Conservation (phyloP, 2,113 vertebrate species). For the Dipodomys spectabilis region DNA sequence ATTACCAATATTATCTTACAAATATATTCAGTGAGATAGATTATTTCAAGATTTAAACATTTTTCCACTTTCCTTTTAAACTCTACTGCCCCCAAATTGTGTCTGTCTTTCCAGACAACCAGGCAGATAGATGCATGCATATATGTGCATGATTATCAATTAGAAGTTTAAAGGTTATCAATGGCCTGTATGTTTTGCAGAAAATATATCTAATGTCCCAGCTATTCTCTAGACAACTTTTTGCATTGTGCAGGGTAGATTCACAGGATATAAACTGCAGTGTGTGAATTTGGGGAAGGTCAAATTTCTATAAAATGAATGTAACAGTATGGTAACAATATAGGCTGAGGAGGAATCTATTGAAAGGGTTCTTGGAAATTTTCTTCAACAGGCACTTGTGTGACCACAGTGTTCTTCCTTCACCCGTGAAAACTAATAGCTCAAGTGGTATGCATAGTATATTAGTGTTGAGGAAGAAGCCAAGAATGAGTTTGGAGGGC, state of each 20-base stretch:
- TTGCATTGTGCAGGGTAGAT: not conserved
- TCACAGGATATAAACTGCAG: not conserved
- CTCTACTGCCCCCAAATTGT: not conserved
- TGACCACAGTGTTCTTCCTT: no score
- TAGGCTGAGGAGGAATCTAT: rapidly evolving
- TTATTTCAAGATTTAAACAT: not conserved
- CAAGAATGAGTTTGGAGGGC: not conserved
- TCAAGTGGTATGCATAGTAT: no score
- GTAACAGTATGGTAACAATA: not conserved
- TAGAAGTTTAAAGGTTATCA: not conserved
- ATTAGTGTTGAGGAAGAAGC: not conserved
- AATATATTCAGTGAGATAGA: not conserved
- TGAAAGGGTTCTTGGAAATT: not conserved
- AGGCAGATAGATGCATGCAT: not conserved
- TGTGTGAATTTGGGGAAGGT: not conserved
- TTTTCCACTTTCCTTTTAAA: not conserved
- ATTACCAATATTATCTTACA: not conserved
- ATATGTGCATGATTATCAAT: not conserved
- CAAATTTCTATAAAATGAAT: not conserved
- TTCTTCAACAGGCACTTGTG: not conserved
- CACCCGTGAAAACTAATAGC: no score
- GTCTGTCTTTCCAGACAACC: not conserved
- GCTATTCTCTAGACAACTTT: not conserved
- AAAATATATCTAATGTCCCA: not conserved
- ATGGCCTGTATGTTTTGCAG: not conserved